Evolutionary conservation across 2,113 vertebrate species (phyloP), one percentile per base, ranked within the genome.

Genomic region (Petaurus breviceps): DNA sequence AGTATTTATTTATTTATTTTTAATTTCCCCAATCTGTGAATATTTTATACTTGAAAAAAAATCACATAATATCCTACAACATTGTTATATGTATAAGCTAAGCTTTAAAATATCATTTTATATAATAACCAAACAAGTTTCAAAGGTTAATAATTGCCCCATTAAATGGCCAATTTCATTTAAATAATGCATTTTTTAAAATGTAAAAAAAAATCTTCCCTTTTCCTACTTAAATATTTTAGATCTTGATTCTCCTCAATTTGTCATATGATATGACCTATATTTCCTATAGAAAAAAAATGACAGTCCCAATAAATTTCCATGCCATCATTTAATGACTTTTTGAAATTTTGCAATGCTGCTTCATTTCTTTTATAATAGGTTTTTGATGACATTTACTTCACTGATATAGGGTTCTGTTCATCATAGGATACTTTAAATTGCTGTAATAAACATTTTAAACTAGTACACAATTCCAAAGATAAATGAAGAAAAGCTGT

Each of bases 241-340:
- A 93, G 14, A 92, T 96, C 92, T 61, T 91, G 37, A 92, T 95
- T 89, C 28, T 96, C 92, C 22, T 77, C 23, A 89, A 94, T 90
- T 90, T 96, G 23, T 31, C 31, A 31, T 61, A 12, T 90, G 92
- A 96, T 89, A 31, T 92, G 26, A 1, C 2, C 11, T 7, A 51
- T 93, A 92, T n/a, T 84, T 97, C 51, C 93, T 43, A 90, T 11
- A 96, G 91, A 92, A 43, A 91, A n/a, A n/a, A 61, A 95, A 95
- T 54, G 24, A 50, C 2, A 53, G 1, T 51, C 28, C 84, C 53
- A 57, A n/a, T 43, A 51, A 2, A 91, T 90, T 94, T 92, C 93
- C 90, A 51, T 37, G 53, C 6, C 77, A 61, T 24, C 28, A 8
- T 93, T 84, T 93, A 93, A 95, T n/a, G 14, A 22, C 11, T 19